A percentile compares a stretch with the other conserved stretches of the same genome.
phyloP scores from a whole-genome alignment of 30 jellyfish, hydroid and myxozoan species.

The Catostylus mosaicus region DNA sequence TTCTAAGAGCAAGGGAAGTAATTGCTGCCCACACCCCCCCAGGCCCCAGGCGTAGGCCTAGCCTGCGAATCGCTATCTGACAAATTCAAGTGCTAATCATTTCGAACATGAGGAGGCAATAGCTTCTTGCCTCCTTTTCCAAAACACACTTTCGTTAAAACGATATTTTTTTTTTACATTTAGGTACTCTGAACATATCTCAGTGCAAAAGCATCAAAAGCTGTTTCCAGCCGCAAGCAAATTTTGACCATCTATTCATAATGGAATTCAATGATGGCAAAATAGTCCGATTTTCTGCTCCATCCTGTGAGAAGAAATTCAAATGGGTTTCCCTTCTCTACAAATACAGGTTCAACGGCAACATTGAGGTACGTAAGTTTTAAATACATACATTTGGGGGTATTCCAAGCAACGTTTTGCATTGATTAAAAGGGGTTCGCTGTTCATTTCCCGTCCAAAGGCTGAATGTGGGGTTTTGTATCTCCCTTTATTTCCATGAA shows the following conservation, averaged over 20 bases:
- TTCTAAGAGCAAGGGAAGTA: too few species aligned
- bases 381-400: too few species aligned
- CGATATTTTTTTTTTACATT: background rate
- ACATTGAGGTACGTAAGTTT: slow-evolving; percentile 41
- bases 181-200: slow-evolving; percentile 50
- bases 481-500: background rate
- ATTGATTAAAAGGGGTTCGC: background rate
- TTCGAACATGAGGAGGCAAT: too few species aligned
- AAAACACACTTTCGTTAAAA: too few species aligned
- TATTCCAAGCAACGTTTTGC: background rate
- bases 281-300: slow-evolving; percentile 52
- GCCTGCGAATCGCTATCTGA: too few species aligned
- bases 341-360: slow-evolving; percentile 41
- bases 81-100: too few species aligned
- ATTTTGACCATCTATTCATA: slow-evolving; percentile 37
- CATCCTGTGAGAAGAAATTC: slow-evolving; percentile 51
- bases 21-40: too few species aligned
- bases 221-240: slow-evolving; percentile 40
- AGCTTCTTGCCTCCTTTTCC: too few species aligned
- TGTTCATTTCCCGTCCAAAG: background rate
- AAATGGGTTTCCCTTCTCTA: slow-evolving; percentile 41
- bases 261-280: slow-evolving; percentile 62
- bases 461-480: background rate
- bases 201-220: slow-evolving; percentile 44
- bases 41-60: too few species aligned